Evolutionary conservation across 2,113 vertebrate genomes (phyloP).

Genomic region (Varanus komodoensis): DNA sequence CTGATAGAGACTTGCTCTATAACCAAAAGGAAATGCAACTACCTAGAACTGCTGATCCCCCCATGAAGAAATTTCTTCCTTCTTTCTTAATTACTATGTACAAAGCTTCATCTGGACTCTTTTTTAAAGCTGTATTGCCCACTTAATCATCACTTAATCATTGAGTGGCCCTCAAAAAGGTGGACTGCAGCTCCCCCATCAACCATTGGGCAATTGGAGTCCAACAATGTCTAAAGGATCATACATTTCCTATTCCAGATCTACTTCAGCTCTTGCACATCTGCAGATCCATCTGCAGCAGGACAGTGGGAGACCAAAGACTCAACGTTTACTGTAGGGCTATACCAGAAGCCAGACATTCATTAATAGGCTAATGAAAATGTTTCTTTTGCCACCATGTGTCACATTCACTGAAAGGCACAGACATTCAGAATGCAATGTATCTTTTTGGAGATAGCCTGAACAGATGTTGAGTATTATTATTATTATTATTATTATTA

Average conservation of each 20-base stretch:
- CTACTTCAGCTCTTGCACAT: neutral
- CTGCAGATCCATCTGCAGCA: neutral
- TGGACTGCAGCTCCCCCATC: no score
- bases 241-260: no score
- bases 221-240: no score
- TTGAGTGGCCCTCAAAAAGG: neutral
- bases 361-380: neutral
- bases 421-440: neutral
- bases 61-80: neutral
- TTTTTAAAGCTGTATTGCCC: neutral
- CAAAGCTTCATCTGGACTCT: neutral
- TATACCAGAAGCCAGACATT: neutral
- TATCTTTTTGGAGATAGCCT: neutral
- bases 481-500: no score
- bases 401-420: neutral
- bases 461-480: no score
- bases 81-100: neutral
- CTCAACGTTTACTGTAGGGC: neutral
- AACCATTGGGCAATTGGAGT: no score
- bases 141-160: neutral
- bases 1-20: constrained; percentile 27
- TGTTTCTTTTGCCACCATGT: neutral
- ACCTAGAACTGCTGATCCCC: constrained; percentile 1
- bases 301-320: neutral
- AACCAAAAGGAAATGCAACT: neutral